A percentile compares a stretch with the other conserved stretches of the same genome.
Evolutionary conservation across 2,113 vertebrate genomes (phyloP).

Genomic region (Aplodontia rufa): DNA sequence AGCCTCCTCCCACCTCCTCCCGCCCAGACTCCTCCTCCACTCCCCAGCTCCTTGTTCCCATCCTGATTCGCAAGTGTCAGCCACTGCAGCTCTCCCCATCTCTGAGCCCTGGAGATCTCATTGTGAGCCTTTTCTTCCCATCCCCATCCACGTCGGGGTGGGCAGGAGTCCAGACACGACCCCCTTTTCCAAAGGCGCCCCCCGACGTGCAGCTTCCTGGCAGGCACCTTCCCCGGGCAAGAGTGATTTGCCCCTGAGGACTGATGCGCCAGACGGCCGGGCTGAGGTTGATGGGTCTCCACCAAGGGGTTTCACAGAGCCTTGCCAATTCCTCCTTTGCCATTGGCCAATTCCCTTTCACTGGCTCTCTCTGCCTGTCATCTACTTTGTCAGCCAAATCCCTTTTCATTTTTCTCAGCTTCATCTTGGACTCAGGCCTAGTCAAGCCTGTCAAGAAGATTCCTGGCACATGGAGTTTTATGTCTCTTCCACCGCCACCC

Average conservation of each 20-base stretch:
- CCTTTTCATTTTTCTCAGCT: constrained; percentile 75
- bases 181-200: constrained; percentile 63
- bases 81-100: not conserved
- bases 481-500: not conserved
- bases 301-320: constrained; percentile 59
- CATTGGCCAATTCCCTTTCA: constrained; percentile 69
- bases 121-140: constrained; percentile 60
- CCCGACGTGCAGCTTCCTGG: constrained; percentile 71
- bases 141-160: constrained; percentile 6
- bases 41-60: constrained; percentile 65
- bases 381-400: constrained; percentile 77
- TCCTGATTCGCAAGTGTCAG: constrained; percentile 64
- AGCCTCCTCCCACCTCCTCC: constrained; percentile 36
- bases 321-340: constrained; percentile 68
- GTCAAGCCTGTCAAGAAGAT: constrained; percentile 66
- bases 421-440: constrained; percentile 76
- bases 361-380: constrained; percentile 64
- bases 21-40: not conserved
- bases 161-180: constrained; percentile 61
- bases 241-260: constrained; percentile 62
- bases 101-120: constrained; percentile 46
- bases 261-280: constrained; percentile 38
- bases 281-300: constrained; percentile 55
- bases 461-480: constrained; percentile 55
- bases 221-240: constrained; percentile 59